phyloP scores from a whole-genome alignment of 2,888 invertebrate species.

The Polydrusus pterygomalis region DNA sequence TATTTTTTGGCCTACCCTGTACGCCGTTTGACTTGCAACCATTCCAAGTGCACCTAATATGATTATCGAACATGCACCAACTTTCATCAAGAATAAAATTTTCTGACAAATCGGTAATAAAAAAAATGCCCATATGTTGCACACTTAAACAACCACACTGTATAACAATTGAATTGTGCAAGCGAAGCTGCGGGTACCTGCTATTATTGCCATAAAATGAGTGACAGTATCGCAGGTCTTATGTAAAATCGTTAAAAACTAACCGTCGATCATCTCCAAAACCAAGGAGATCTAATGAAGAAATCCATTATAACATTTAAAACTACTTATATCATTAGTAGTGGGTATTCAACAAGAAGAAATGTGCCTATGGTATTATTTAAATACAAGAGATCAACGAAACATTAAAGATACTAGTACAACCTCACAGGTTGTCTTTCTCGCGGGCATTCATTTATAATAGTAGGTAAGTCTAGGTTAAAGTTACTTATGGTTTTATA shows the following conservation, averaged over 20 bases:
- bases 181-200: no score
- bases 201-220: no score
- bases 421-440: constrained; percentile 31
- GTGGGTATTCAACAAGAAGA: constrained; percentile 13
- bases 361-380: constrained; percentile 28
- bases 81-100: no score
- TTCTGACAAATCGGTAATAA: no score
- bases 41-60: no score
- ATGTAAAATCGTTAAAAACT: not conserved
- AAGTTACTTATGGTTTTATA: constrained; percentile 26
- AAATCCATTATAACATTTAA: constrained; percentile 32
- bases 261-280: not conserved
- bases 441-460: constrained; percentile 17
- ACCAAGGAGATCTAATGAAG: constrained; percentile 12
- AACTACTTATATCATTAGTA: constrained; percentile 5
- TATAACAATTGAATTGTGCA: no score
- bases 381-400: constrained; percentile 19
- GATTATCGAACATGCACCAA: no score
- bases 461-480: not conserved
- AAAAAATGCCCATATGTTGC: no score
- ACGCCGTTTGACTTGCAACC: no score
- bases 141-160: no score
- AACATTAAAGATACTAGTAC: constrained; percentile 10
- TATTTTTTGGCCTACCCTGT: no score
- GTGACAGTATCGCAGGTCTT: no score